Base-by-base conservation (phyloP, 2,888 invertebrate genomes). In the Stenchaetothrips biformis region DNA sequence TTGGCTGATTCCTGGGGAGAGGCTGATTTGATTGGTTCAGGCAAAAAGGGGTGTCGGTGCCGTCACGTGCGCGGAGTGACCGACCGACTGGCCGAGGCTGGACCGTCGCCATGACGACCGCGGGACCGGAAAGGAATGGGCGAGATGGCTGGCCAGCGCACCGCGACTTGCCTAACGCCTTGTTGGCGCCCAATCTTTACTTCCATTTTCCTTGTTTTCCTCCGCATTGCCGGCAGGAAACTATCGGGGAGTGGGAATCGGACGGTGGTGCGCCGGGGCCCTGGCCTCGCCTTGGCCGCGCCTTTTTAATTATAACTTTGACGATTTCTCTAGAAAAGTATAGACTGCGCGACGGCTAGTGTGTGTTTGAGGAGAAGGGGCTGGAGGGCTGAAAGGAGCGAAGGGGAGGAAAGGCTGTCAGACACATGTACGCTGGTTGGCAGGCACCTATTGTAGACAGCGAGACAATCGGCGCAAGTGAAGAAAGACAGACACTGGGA, bases 381-480 rank as follows among this genome's bases (percentile, higher is more conserved):
- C 25, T 7, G 67, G 67, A 74, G 25, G 25, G 67, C 21, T 0
- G 25, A 0, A 25, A 25, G 11, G 67, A n/a, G 67, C 4, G 67
- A 67, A 21, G 9, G 18, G 59, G 59, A 59, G 59, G 18, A 21
- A 11, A 11, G 25, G 67, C 67, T 74, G 67, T 74, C 67, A 74
- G 67, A 74, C 67, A 74, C 67, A 74, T 74, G 67, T 74, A 74
- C 67, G 67, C 67, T 74, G 67, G 25, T 74, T 25, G 67, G 67
- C 67, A 74, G 67, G 67, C 67, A 74, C 67, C 67, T 74, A 74
- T 74, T 74, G 67, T 74, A 74, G 67, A 74, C 67, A 74, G 67
- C 67, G 25, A 74, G 67, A 74, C 67, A 74, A 74, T 74, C 67
- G 67, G 21, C 67, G 67, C 67, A 74, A 74, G 67, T 74, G 67